These are phyloP conservation scores for Mallateleia sp. DNA, from an alignment of 2,888 invertebrate species.

Conservation along the genomic window DNA sequence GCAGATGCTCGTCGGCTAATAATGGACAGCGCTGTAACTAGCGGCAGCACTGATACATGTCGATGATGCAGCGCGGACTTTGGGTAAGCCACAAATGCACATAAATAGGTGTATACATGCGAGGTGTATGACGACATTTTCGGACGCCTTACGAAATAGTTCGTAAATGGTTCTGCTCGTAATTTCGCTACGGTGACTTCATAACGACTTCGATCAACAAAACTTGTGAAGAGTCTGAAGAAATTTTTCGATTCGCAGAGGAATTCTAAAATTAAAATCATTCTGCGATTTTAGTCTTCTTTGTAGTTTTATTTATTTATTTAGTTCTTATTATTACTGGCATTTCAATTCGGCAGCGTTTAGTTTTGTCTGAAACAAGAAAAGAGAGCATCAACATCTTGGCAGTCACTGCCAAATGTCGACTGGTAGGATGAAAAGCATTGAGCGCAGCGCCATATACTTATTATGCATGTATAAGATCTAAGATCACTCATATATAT, in stretches of 20 bases:
- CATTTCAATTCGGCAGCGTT: slow-evolving; percentile 83
- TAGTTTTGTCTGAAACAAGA: slow-evolving; percentile 34
- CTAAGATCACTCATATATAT: not conserved
- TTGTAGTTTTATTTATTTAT: not conserved
- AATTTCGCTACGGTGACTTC: slow-evolving; percentile 58
- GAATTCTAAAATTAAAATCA: no score
- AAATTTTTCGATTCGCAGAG: slow-evolving; percentile 1
- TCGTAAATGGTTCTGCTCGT: slow-evolving; percentile 66
- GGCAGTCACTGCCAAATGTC: slow-evolving; percentile 32
- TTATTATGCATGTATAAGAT: slow-evolving; percentile 46
- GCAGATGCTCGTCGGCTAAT: slow-evolving; percentile 73
- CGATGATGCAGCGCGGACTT: slow-evolving; percentile 73
- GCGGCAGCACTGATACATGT: slow-evolving; percentile 70
- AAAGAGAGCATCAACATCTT: slow-evolving; percentile 3
- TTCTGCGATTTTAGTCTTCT: not conserved
- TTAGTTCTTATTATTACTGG: slow-evolving; percentile 30
- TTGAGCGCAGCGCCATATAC: slow-evolving; percentile 42
- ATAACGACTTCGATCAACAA: not conserved
- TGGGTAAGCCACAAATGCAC: slow-evolving; percentile 74
- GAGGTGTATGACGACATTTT: slow-evolving; percentile 52
- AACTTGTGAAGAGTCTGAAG: not conserved
- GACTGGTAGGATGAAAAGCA: slow-evolving; percentile 14
- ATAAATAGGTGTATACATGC: slow-evolving; percentile 67
- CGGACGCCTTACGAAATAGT: slow-evolving; percentile 41
- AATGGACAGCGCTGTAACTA: slow-evolving; percentile 72